Conservation (phyloP, 2,888 invertebrate species). For the Drosophila neonasuta region DNA sequence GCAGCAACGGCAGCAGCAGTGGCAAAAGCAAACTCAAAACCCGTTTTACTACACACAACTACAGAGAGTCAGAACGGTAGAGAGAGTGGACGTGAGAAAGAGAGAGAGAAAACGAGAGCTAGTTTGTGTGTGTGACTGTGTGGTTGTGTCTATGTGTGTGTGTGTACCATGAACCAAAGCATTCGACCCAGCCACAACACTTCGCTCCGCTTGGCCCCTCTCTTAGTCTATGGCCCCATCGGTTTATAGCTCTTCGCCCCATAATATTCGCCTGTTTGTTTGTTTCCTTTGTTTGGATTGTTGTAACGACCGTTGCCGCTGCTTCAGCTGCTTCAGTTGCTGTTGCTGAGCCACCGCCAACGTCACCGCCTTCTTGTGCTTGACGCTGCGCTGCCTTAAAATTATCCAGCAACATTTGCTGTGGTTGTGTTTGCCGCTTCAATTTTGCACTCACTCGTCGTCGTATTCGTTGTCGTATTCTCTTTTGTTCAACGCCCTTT, state of each 20-base stretch:
- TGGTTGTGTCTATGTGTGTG: conserved; percentile 19
- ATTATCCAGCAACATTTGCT: conserved; percentile 6
- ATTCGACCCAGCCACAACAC: conserved; percentile 64
- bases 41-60: conserved; percentile 2
- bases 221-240: conserved; percentile 23
- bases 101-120: conserved; percentile 7
- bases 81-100: conserved; percentile 3
- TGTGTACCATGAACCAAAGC: conserved; percentile 62
- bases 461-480: conserved; percentile 18
- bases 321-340: conserved; percentile 37
- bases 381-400: neutral
- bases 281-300: conserved; percentile 75
- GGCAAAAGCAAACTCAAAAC: conserved; percentile 8
- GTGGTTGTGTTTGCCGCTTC: conserved; percentile 24
- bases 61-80: conserved; percentile 18
- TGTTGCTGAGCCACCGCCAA: conserved; percentile 17
- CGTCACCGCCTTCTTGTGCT: too few relatives aligned
- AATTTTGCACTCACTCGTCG: conserved; percentile 45
- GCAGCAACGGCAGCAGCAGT: conserved; percentile 22
- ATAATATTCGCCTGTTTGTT: conserved; percentile 61
- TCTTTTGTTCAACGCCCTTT: conserved; percentile 23
- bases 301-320: conserved; percentile 63
- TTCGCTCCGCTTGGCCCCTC: neutral
- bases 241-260: conserved; percentile 45
- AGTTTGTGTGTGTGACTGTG: neutral